phyloP scores from a whole-genome alignment of 1,140 invertebrate genomes.

The Sycobia sp. region DNA sequence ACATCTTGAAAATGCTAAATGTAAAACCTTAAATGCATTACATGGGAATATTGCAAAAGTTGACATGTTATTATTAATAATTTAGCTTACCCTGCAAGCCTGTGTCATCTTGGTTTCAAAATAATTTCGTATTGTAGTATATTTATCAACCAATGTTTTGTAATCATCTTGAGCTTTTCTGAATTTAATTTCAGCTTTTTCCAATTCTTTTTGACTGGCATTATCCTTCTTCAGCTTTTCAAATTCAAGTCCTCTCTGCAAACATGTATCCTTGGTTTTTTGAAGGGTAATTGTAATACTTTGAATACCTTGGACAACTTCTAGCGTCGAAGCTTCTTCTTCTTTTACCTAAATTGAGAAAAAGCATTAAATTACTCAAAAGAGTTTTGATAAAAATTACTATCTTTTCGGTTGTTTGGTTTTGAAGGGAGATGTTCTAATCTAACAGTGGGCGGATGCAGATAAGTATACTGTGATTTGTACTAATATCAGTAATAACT shows the following conservation, averaged over 20 bases:
- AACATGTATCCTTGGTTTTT: slow-evolving; percentile 89
- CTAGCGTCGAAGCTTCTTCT: slow-evolving; percentile 87
- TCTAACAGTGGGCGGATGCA: slow-evolving; percentile 52
- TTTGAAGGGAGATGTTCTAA: slow-evolving; percentile 6
- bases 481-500: neutral
- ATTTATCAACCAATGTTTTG: slow-evolving; percentile 86
- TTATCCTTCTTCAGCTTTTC: slow-evolving; percentile 90
- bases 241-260: slow-evolving; percentile 80
- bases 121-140: slow-evolving; percentile 83
- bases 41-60: neutral
- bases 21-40: slow-evolving; percentile 24
- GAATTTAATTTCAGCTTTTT: slow-evolving; percentile 90
- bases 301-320: slow-evolving; percentile 88
- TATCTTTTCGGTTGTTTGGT: slow-evolving; percentile 1
- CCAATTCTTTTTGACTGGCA: slow-evolving; percentile 86
- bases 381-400: slow-evolving; percentile 13
- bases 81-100: slow-evolving; percentile 77
- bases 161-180: slow-evolving; percentile 95
- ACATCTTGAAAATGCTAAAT: slow-evolving; percentile 89
- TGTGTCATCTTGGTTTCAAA: slow-evolving; percentile 94
- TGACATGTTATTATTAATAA: neutral
- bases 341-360: slow-evolving; percentile 78
- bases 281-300: slow-evolving; percentile 83
- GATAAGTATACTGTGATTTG: slow-evolving; percentile 45
- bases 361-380: neutral